Evolutionary conservation across 2,113 vertebrate species (phyloP), one percentile per base, ranked within the genome.

Genomic region (Coreoperca whiteheadi): DNA sequence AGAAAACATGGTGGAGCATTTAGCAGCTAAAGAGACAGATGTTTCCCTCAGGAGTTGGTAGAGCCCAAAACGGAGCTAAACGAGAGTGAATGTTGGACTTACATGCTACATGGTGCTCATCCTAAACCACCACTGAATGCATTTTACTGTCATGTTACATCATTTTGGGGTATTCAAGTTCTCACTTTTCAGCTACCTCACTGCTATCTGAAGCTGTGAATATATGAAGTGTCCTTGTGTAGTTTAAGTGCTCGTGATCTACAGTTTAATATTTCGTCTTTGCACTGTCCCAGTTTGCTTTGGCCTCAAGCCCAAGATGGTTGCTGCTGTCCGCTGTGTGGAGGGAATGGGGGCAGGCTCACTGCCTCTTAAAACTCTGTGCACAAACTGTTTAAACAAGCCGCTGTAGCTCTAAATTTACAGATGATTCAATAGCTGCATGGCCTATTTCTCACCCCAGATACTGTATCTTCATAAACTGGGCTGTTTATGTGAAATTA

Each of bases 221-320:
- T 51, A 6, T n/a, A 34, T 69, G 2, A 39, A 48, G 34, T 74
- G 57, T 79, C 34, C 54, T 63, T 20, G 37, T 61, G 16, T 18
- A 67, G 18, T 74, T 50, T 34, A 51, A 66, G 12, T 10, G 12
- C 50, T 46, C 51, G 28, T 25, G 39, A 74, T 69, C 53, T 25
- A 1, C 46, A n/a, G 25, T 64, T 63, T 81, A 41, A 74, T 81
- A 69, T 71, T 79, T 67, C 0, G n/a, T 76, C 64, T 79, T 67
- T 86, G 72, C 65, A 8, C 72, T 56, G 69, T 60, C 74, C 70
- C 56, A 53, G 41, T 88, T 84, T 77, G 78, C 74, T 51, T 79
- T 84, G 74, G 81, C 79, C 43, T 39, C 9, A 0, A 23, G 74
- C 81, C 84, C 66, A 74, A 70, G 70, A 76, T 15, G 12, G 54